These are phyloP conservation scores for Pogonocherus hispidulus DNA, from an alignment of 2,888 invertebrate species.

Conservation along the genomic window DNA sequence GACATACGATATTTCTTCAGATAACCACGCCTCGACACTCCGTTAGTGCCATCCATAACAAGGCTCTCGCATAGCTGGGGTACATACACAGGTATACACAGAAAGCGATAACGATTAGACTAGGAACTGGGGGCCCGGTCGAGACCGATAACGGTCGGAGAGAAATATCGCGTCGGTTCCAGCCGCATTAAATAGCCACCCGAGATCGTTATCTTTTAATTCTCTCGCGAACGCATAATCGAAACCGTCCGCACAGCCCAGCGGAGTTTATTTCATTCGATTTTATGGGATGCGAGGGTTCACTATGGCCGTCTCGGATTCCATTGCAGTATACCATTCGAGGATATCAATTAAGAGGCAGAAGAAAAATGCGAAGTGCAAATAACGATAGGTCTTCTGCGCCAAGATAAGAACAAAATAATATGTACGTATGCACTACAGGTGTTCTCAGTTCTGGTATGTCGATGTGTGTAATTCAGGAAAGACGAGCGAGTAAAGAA, in stretches of 20 bases:
- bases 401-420: not conserved
- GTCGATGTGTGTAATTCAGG: too few species aligned
- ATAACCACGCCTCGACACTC: slow-evolving; percentile 8
- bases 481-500: too few species aligned
- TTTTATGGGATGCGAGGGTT: not conserved
- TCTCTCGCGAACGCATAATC: slow-evolving; percentile 17
- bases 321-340: not conserved
- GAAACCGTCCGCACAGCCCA: slow-evolving; percentile 6
- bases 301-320: not conserved
- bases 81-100: not conserved
- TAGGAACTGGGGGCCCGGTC: not conserved
- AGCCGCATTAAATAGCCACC: slow-evolving; percentile 11
- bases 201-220: slow-evolving; percentile 25
- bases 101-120: slow-evolving; percentile 15
- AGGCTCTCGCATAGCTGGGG: not conserved
- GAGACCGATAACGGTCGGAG: not conserved
- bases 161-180: slow-evolving; percentile 24
- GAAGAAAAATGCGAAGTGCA: not conserved
- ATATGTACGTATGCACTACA: too few species aligned
- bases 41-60: slow-evolving; percentile 1
- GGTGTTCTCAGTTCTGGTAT: too few species aligned
- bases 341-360: not conserved
- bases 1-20: slow-evolving; percentile 9
- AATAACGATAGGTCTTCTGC: not conserved
- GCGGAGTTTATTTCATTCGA: not conserved